A percentile compares a stretch with the other conserved stretches of the same genome.
These are phyloP conservation scores for Chlorodrepanis virens DNA, from an alignment of 2,113 vertebrate species.

Conservation along the genomic window DNA sequence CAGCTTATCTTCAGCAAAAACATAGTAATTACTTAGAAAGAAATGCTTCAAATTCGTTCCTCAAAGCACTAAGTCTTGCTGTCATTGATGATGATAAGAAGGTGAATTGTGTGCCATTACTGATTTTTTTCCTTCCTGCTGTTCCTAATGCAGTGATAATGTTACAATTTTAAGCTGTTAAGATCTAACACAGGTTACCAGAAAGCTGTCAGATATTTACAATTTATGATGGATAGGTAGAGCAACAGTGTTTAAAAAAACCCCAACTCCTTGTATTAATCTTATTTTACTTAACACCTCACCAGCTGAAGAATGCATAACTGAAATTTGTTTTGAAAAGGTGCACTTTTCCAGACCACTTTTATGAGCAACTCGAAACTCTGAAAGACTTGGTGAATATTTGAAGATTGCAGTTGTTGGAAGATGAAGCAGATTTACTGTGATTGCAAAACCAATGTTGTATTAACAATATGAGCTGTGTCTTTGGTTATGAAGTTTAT, in stretches of 20 bases:
- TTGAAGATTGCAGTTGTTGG: not conserved
- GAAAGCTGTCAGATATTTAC: not conserved
- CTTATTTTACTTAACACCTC: not conserved
- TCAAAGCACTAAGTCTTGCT: not conserved
- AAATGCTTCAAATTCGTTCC: not conserved
- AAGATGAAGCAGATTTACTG: slow-evolving; percentile 28
- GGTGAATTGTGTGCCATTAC: not conserved
- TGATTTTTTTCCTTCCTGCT: not conserved
- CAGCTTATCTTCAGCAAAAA: not conserved
- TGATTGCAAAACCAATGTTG: slow-evolving; percentile 13
- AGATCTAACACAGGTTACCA: not conserved
- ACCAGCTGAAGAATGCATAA: not conserved
- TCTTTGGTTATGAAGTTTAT: slow-evolving; percentile 41
- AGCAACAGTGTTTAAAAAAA: not conserved
- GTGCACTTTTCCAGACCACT: not conserved
- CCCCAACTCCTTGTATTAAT: not conserved
- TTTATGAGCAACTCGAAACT: not conserved
- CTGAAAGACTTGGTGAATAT: slow-evolving; percentile 3
- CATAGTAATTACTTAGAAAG: not conserved
- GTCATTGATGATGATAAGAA: not conserved
- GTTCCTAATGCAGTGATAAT: not conserved
- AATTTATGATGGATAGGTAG: not conserved
- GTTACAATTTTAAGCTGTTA: not conserved
- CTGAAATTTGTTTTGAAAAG: not conserved
- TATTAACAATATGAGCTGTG: slow-evolving; percentile 22